Base-by-base conservation (phyloP, 2,888 invertebrate species). In the Drosophila phalerata region DNA sequence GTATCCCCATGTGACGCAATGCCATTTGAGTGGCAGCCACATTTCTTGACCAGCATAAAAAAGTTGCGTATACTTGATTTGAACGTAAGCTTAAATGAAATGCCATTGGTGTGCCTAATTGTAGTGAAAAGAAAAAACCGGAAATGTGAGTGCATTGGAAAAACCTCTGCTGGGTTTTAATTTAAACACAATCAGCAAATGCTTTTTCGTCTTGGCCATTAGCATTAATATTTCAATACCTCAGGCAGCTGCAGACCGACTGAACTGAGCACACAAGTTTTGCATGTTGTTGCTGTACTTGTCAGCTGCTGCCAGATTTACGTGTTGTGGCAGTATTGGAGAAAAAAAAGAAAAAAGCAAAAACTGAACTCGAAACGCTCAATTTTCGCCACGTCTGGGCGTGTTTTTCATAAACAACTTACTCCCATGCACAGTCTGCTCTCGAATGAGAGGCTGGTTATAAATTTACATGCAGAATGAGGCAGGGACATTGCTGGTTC, bases 281-380 rank as follows among this genome's bases (percentile, higher is more conserved):
- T 74, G 74, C 85, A 83, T 64, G 53, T 65, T 68, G 63, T 65
- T 62, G 47, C 81, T 86, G 75, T 76, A 67, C 77, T 81, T 86
- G 81, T 85, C 85, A 88, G 85, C 88, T 88, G 88, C 73, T 85
- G 79, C 85, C 87, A 84, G 79, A 88, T 88, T 88, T 85, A 72
- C 81, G 84, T 85, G 69, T 82, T 80, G 78, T 72, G 57, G 71
- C 56, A 57, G 52, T 48, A 73, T 32, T 30, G 8, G 2, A 10
- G 30, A 13, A 19, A 25, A 34, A n/a, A 8, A 15, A 25, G 30
- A 13, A 19, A 25, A 34, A n/a, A 8, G 13, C 19, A 30, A 60
- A 15, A 40, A 15, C 43, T 5, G 11, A 57, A 51, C 61, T 65
- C 37, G 37, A 55, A 63, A 62, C 62, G 34, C 56, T 48, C 65